Evolutionary conservation across 2,888 invertebrate species (phyloP), one percentile per base, ranked within the genome.

Genomic region (Physocephala rufipes): DNA sequence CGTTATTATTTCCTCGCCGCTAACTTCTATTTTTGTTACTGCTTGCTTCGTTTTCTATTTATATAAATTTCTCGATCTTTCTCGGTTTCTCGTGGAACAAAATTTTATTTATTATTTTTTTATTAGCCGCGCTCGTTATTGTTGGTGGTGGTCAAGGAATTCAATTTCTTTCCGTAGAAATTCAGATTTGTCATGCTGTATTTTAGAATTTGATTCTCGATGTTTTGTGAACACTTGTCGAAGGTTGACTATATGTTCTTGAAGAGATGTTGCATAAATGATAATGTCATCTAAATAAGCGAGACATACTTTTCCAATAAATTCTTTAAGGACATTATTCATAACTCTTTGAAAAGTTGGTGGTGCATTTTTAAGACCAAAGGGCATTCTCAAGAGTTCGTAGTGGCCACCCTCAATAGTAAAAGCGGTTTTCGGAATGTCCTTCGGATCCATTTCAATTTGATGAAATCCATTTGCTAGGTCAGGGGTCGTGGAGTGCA

Each of bases 391-490:
- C 1, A 72, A 15, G 45, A 73, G 77, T 51, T 78, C 76, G 43
- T 73, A 76, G 36, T 75, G 74, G 1, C 75, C 78, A 15, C 62
- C 70, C 9, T 75, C 53, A 0, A 74, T 72, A 1, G 73, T 71
- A 61, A 79, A 79, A 15, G 76, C 77, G 4, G 75, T 77, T 64
- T 78, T 78, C 15, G 53, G 64, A 9, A 75, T 72, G 30, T 78
- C 76, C 15, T 61, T 16, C 3, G 71, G 24, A 12, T 76, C 36
- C 74, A 82, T 78, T 24, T 76, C 74, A 0, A 83, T 82, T 67
- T 82, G 82, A 47, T 82, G 79, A 63, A 81, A 82, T 0, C 82
- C 82, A 0, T 76, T 79, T 0, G 80, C 78, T 0, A 82, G 59
- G 70, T 81, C 81, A 0, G 80, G 65, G 58, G 51, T 65, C 16